Evolutionary conservation across 1,140 invertebrate species (phyloP).

Genomic region (Myzus persicae): DNA sequence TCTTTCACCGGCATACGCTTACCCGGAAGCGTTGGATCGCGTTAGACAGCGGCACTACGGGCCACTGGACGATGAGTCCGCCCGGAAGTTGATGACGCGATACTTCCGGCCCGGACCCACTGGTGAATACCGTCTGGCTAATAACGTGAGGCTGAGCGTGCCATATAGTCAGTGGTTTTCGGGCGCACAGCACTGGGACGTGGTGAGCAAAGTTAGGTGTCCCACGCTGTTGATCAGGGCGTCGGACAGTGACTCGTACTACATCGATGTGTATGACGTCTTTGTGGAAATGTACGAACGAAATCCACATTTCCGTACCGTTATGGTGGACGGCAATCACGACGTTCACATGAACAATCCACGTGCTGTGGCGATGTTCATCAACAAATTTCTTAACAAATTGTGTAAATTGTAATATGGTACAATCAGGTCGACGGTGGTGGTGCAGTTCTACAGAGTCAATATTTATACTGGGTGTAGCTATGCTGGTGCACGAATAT

Average conservation of each 20-base stretch:
- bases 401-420: neutral
- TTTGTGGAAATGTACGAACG: constrained; percentile 61
- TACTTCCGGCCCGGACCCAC: constrained; percentile 68
- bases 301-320: constrained; percentile 63
- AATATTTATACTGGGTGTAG: too few relatives aligned
- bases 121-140: constrained; percentile 63
- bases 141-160: constrained; percentile 64
- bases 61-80: constrained; percentile 70
- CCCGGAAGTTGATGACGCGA: constrained; percentile 74
- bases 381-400: constrained; percentile 65
- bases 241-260: constrained; percentile 52
- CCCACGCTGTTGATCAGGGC: constrained; percentile 63
- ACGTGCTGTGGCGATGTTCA: constrained; percentile 65
- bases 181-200: constrained; percentile 58
- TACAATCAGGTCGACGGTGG: too few relatives aligned
- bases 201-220: constrained; percentile 61
- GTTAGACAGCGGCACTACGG: constrained; percentile 72
- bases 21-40: constrained; percentile 70
- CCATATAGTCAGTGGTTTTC: constrained; percentile 59
- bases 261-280: constrained; percentile 38
- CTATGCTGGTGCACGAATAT: too few relatives aligned
- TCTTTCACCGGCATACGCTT: constrained; percentile 64
- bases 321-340: constrained; percentile 71
- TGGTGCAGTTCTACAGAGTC: too few relatives aligned
- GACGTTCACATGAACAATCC: constrained; percentile 73